Conservation (phyloP, 92 coral and sea anemone genomes). For the Galaxea fascicularis region DNA sequence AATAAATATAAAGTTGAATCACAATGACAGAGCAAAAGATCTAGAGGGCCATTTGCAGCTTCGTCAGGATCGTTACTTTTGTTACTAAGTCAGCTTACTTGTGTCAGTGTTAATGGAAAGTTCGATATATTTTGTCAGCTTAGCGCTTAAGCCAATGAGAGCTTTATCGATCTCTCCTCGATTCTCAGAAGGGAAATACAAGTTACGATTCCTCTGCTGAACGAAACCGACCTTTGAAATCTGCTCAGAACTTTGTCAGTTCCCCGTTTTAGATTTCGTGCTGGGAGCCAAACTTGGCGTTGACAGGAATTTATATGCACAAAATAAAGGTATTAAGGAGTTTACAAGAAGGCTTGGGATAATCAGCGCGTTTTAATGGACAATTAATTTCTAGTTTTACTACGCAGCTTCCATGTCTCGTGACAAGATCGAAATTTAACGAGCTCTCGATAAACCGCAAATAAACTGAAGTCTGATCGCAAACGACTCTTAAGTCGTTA, state of each 20-base stretch:
- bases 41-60: no score
- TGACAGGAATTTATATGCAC: conserved; percentile 9
- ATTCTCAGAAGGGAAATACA: not conserved
- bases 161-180: not conserved
- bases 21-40: no score
- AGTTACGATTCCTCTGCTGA: not conserved
- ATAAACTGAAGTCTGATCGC: conserved; percentile 54
- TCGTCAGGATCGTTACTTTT: not conserved
- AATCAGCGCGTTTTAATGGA: conserved; percentile 15
- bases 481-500: conserved; percentile 56
- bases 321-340: conserved; percentile 3
- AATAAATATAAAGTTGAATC: no score
- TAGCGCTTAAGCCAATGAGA: not conserved
- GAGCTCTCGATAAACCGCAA: conserved; percentile 66
- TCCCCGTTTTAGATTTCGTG: conserved; percentile 7
- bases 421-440: conserved; percentile 55
- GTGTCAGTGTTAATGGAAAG: not conserved
- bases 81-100: not conserved
- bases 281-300: not conserved
- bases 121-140: not conserved
- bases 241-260: not conserved
- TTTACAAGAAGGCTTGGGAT: conserved; percentile 9
- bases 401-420: not conserved
- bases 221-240: not conserved
- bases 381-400: conserved; percentile 34